Conservation (phyloP, 2,797 vertebrate genomes). For the Falco biarmicus region DNA sequence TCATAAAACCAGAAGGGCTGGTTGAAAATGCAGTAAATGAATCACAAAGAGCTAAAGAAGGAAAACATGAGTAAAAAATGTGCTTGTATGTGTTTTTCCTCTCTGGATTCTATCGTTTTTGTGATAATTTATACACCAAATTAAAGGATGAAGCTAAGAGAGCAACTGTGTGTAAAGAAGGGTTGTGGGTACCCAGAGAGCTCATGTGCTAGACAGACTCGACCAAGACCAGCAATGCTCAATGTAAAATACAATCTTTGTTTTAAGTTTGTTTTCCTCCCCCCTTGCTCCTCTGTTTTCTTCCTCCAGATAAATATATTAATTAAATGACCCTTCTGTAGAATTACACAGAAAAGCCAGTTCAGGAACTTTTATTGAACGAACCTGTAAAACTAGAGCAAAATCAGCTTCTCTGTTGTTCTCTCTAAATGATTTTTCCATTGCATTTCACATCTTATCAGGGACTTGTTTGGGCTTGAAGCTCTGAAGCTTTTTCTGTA, state of each 20-base stretch:
- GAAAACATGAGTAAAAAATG: conserved; percentile 23
- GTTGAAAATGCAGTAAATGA: conserved; percentile 23
- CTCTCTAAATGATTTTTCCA: conserved; percentile 69
- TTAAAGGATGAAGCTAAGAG: conserved; percentile 14
- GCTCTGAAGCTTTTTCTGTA: conserved; percentile 59
- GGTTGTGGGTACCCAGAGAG: neutral
- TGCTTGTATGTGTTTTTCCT: neutral
- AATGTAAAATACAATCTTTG: conserved; percentile 4
- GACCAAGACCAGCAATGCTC: neutral
- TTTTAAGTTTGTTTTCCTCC: conserved; percentile 43
- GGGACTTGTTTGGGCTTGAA: conserved; percentile 64
- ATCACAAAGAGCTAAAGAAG: conserved; percentile 22
- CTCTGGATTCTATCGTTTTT: neutral
- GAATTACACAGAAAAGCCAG: conserved; percentile 44
- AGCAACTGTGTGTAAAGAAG: neutral
- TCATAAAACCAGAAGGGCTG: neutral
- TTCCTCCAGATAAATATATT: conserved; percentile 58
- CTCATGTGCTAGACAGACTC: neutral
- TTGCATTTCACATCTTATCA: conserved; percentile 72
- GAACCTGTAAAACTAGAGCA: conserved; percentile 60
- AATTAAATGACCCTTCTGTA: conserved; percentile 64
- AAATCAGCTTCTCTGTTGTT: conserved; percentile 68
- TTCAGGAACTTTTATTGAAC: conserved; percentile 66
- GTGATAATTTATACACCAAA: conserved; percentile 34
- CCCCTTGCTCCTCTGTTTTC: neutral